phyloP scores from a whole-genome alignment of 53 echinoderm and acorn worm genomes.

The Holothuria scabra region DNA sequence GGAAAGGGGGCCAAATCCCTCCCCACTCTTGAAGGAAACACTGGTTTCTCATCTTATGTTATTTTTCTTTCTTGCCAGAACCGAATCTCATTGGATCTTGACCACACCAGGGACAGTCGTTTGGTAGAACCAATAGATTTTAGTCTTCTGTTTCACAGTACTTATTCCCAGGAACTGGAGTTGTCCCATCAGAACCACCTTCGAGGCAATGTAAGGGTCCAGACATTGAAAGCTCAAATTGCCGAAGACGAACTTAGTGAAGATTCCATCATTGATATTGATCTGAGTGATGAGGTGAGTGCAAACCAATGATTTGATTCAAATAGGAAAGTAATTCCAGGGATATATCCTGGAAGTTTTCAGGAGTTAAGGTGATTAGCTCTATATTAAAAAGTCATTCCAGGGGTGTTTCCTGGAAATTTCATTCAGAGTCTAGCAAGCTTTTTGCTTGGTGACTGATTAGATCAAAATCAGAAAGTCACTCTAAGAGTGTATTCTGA shows the following conservation, averaged over 20 bases:
- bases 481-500: too few species aligned
- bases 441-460: too few species aligned
- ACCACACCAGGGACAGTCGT: conserved; percentile 50
- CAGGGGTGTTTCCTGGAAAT: too few species aligned
- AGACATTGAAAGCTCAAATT: conserved; percentile 67
- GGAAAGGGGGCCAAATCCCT: too few species aligned
- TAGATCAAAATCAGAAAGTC: too few species aligned
- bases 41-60: too few species aligned
- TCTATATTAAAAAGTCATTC: too few species aligned
- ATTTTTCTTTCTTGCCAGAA: conserved; percentile 19
- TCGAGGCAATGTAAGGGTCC: conserved; percentile 32
- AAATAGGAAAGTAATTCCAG: too few species aligned
- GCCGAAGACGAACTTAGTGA: conserved; percentile 60
- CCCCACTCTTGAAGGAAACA: too few species aligned
- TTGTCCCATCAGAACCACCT: conserved; percentile 63
- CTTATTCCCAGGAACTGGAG: conserved; percentile 96
- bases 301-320: not conserved
- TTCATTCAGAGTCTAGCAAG: too few species aligned
- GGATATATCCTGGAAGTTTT: too few species aligned
- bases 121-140: conserved; percentile 49
- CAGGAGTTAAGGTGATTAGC: too few species aligned
- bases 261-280: conserved; percentile 56
- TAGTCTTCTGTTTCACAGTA: conserved; percentile 74
- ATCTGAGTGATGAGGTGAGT: conserved; percentile 53
- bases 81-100: conserved; percentile 59